Evolutionary conservation across 2,888 invertebrate genomes (phyloP).

Genomic region (Apamea sordens): DNA sequence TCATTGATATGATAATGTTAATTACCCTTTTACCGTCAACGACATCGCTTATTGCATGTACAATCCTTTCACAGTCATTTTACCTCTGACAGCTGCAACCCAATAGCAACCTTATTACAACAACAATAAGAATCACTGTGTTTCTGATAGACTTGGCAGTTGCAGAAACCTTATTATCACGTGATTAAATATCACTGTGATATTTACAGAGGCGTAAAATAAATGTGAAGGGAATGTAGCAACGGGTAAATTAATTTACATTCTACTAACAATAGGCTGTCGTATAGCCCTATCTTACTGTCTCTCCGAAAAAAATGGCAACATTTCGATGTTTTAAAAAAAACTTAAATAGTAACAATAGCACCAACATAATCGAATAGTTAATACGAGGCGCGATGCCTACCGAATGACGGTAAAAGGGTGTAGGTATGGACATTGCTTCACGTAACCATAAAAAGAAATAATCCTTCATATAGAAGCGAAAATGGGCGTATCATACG

Average conservation of each 20-base stretch:
- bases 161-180: no score
- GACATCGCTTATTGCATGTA: not conserved
- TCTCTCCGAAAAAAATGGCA: conserved; percentile 2
- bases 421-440: conserved; percentile 45
- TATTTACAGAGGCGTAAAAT: not conserved
- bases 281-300: not conserved
- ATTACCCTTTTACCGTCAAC: conserved; percentile 15
- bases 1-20: conserved; percentile 27
- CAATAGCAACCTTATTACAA: not conserved
- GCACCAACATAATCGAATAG: conserved; percentile 26
- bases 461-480: not conserved
- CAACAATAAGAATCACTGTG: not conserved
- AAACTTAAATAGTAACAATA: conserved; percentile 22
- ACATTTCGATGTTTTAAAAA: not conserved
- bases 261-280: not conserved
- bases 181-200: not conserved
- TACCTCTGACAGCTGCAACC: not conserved
- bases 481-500: not conserved
- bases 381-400: not conserved
- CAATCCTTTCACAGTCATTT: not conserved
- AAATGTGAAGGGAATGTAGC: not conserved
- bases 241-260: not conserved
- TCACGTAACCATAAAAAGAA: conserved; percentile 47
- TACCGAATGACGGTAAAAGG: conserved; percentile 11
- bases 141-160: no score